A percentile compares a stretch with the other conserved stretches of the same genome.
These are phyloP conservation scores for Manacus vitellinus DNA, from an alignment of 2,113 vertebrate species.

Conservation along the genomic window DNA sequence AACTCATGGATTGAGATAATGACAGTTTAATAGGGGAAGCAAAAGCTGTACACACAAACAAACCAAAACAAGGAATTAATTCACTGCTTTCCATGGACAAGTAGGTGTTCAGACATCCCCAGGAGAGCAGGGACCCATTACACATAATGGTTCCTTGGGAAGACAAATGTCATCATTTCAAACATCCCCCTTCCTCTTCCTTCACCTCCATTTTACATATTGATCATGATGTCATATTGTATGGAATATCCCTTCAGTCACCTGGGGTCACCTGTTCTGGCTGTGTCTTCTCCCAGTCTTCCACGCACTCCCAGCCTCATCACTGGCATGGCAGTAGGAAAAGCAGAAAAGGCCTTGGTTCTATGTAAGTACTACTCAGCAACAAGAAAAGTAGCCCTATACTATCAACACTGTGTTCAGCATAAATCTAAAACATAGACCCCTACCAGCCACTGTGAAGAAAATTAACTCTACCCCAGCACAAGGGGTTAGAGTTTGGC, in stretches of 20 bases:
- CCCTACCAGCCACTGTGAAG: not conserved
- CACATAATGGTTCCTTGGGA: not conserved
- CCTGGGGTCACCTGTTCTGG: not conserved
- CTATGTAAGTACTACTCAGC: not conserved
- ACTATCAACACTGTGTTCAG: not conserved
- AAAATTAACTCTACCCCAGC: not conserved
- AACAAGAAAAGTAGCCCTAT: not conserved
- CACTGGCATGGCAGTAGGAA: not conserved
- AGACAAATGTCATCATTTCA: not conserved
- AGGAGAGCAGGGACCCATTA: not conserved
- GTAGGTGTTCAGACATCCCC: not conserved
- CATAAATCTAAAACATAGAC: not conserved
- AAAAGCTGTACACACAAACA: not conserved
- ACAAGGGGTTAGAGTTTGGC: not conserved
- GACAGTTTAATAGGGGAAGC: not conserved
- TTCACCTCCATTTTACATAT: not conserved
- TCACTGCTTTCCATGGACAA: not conserved
- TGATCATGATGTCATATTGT: not conserved
- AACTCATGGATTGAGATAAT: not conserved
- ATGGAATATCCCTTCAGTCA: not conserved
- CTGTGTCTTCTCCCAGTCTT: rapidly evolving
- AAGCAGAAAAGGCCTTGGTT: not conserved
- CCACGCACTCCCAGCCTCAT: not conserved
- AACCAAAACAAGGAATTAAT: not conserved
- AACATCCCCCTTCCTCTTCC: not conserved